Evolutionary conservation across 2,888 invertebrate species (phyloP).

Genomic region (Himalopsyche japonica): DNA sequence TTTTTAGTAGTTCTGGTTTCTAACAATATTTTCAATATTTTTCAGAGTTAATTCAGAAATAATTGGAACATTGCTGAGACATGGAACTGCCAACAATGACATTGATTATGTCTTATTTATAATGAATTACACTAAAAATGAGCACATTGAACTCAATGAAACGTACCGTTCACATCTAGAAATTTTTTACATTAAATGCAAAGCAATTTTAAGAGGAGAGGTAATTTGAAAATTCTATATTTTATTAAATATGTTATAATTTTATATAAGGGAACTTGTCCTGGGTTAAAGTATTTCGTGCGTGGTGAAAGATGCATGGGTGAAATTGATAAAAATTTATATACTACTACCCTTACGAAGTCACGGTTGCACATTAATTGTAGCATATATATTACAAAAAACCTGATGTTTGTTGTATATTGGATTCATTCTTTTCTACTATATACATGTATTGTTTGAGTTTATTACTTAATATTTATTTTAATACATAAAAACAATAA

Average conservation of each 20-base stretch:
- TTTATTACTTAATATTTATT: too few relatives aligned
- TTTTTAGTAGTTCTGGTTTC: background rate
- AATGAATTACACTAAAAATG: conserved; percentile 65
- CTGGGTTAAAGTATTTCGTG: too few relatives aligned
- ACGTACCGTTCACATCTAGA: conserved; percentile 66
- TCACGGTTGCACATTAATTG: too few relatives aligned
- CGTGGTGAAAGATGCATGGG: too few relatives aligned
- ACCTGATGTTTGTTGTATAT: too few relatives aligned
- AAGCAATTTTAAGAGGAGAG: background rate
- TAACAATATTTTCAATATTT: conserved; percentile 41
- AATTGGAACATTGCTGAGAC: conserved; percentile 71
- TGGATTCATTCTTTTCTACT: too few relatives aligned
- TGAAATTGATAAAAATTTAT: too few relatives aligned
- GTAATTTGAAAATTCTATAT: background rate
- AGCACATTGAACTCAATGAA: conserved; percentile 66
- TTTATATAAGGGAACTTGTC: too few relatives aligned
- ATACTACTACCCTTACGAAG: too few relatives aligned
- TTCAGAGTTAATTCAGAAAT: conserved; percentile 74
- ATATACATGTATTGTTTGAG: too few relatives aligned
- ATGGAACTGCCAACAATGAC: conserved; percentile 63
- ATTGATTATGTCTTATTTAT: conserved; percentile 72
- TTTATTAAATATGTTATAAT: background rate
- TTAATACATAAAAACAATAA: too few relatives aligned
- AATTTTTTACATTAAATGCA: conserved; percentile 63
- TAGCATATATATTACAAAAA: too few relatives aligned